Percentiles rank a stretch among this genome's conserved stretches.
phyloP scores from a whole-genome alignment of 2,797 vertebrate species.

The Acanthopagrus latus region DNA sequence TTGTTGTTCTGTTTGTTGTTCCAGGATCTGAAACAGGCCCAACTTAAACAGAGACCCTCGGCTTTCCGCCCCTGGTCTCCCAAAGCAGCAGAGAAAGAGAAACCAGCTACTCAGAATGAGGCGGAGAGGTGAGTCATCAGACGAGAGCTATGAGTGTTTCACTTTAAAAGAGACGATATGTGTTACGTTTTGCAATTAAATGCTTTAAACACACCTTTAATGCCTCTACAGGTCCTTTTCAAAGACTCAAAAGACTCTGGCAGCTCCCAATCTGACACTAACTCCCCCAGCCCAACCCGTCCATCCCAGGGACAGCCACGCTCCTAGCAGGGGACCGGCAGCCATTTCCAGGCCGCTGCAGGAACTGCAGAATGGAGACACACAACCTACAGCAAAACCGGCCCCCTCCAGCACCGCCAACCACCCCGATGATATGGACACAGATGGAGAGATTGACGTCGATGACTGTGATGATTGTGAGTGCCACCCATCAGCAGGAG shows the following conservation, averaged over 20 bases:
- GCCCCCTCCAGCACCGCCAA: conserved; percentile 47
- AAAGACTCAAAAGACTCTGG: conserved; percentile 88
- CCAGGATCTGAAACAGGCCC: conserved; percentile 92
- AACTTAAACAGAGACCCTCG: conserved; percentile 94
- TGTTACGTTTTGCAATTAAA: neutral
- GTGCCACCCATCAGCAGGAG: conserved; percentile 55
- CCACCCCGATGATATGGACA: conserved; percentile 89
- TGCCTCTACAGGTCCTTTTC: conserved; percentile 84
- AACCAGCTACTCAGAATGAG: conserved; percentile 84
- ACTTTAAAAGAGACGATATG: conserved; percentile 2
- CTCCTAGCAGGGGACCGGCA: conserved; percentile 75
- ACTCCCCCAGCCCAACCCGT: conserved; percentile 81
- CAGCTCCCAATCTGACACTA: conserved; percentile 87
- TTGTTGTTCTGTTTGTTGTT: conserved; percentile 60
- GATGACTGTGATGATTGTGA: conserved; percentile 95
- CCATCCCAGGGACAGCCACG: conserved; percentile 81
- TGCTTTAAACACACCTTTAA: neutral
- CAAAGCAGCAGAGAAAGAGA: conserved; percentile 90
- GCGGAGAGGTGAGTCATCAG: conserved; percentile 81
- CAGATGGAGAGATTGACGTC: conserved; percentile 95
- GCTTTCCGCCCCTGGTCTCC: conserved; percentile 99
- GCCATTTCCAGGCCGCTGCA: conserved; percentile 82
- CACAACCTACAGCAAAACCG: conserved; percentile 73
- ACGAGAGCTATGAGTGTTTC: conserved; percentile 1
- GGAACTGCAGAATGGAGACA: conserved; percentile 82